Conservation (phyloP, 2,797 vertebrate species). For the Gambusia yucatana region DNA sequence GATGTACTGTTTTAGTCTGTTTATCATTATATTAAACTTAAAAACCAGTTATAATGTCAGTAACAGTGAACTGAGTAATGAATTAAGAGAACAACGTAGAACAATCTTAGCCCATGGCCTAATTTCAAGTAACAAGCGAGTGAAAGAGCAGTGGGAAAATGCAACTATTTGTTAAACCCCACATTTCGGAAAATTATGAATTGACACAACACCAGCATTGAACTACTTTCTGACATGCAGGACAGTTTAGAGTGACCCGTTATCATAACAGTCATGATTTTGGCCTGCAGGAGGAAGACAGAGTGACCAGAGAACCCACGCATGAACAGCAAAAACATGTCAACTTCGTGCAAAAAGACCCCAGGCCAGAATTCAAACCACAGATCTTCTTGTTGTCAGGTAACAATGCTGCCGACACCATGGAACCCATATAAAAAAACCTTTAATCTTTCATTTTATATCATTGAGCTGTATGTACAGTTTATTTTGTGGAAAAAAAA, state of each 20-base stretch:
- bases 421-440: background rate
- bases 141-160: background rate
- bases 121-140: background rate
- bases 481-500: background rate
- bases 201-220: background rate
- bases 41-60: background rate
- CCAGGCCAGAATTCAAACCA: too few species aligned
- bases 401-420: background rate
- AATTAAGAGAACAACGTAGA: background rate
- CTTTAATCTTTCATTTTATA: background rate
- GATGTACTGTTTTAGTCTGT: too few species aligned
- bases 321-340: too few species aligned
- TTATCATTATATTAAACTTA: too few species aligned
- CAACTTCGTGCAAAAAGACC: too few species aligned
- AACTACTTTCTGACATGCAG: background rate
- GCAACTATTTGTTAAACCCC: too few species aligned
- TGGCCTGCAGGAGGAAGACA: too few species aligned
- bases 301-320: too few species aligned
- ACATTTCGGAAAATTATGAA: background rate
- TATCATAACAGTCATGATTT: too few species aligned
- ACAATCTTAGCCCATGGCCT: background rate
- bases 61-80: background rate
- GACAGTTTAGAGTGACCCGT: too few species aligned
- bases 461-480: background rate
- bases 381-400: background rate